A percentile compares a stretch with the other conserved stretches of the same genome.
Conservation (phyloP, 2,888 invertebrate genomes). For the Drosophila silvestris region DNA sequence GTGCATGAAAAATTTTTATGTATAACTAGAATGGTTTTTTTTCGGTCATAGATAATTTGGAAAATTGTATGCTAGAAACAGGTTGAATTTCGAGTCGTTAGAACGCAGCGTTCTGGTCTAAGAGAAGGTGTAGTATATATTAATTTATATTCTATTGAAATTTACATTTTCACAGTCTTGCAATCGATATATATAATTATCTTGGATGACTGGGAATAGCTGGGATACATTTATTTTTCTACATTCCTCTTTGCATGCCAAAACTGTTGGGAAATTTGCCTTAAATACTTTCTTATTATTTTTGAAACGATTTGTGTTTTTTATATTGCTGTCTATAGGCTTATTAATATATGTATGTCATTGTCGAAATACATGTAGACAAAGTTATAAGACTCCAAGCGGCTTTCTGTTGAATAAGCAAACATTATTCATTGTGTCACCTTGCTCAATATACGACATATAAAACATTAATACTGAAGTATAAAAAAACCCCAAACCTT, state of each 20-base stretch:
- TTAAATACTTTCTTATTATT: neutral
- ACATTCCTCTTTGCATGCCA: neutral
- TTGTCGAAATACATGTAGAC: conserved; percentile 44
- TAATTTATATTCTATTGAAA: neutral
- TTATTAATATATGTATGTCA: conserved; percentile 55
- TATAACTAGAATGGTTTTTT: conserved; percentile 33
- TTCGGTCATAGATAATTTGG: conserved; percentile 45
- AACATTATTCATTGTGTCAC: conserved; percentile 74
- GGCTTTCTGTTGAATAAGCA: conserved; percentile 68
- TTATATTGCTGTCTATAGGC: conserved; percentile 9
- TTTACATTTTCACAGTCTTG: neutral
- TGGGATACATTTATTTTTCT: neutral
- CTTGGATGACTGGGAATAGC: neutral
- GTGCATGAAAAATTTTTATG: conserved; percentile 30
- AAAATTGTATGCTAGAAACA: conserved; percentile 34
- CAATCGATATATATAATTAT: neutral
- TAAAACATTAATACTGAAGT: conserved; percentile 18
- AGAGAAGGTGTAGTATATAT: conserved; percentile 28
- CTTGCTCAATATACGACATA: conserved; percentile 51
- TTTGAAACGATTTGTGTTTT: neutral
- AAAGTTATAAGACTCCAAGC: conserved; percentile 37
- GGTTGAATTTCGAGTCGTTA: conserved; percentile 39
- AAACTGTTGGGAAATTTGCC: neutral
- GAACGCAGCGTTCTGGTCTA: conserved; percentile 5
- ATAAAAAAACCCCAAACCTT: conserved; percentile 25